Evolutionary conservation across 1,140 invertebrate genomes (phyloP), one percentile per base, ranked within the genome.

Genomic region (Rhynchophorus ferrugineus): DNA sequence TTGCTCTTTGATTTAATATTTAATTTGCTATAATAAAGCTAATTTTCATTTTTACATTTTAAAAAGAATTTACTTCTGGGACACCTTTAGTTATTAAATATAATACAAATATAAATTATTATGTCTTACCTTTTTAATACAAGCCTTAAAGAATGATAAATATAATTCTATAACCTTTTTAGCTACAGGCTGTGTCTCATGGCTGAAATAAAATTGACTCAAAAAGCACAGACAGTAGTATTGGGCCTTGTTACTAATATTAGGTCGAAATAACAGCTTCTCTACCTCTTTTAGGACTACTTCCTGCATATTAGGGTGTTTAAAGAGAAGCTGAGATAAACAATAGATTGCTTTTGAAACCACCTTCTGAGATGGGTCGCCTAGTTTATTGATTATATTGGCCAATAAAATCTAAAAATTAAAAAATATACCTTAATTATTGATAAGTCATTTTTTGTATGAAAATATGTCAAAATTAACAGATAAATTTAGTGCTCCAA

Each of bases 211-310:
- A 59, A 89, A 83, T 67, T 92, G 89, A 34, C 86, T 87, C 13
- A 98, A 71, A 65, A 95, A 91, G 67, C 94, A 97, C 13, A 98
- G 78, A 0, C 87, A 84, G 70, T 97, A 98, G 69, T 96, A 97
- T 67, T 96, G 93, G 0, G 94, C 87, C 49, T 85, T 83, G 3
- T 78, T 71, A 1, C 81, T 78, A 33, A 98, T 81, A 66, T 98
- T 95, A 2, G 84, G 78, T 39, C 83, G 75, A 70, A 93, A 97
- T 1, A 98, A 65, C 24, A 98, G 71, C 61, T 87, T 85, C 69
- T 98, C 92, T 2, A 97, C 81, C 73, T 98, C 92, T 24, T 78
- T 73, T 3, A 93, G 74, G 18, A 98, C 84, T 1, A 94, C 82
- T 0, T 73, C 67, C 69, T 95, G 96, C 91, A 97, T 98, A 49